A percentile compares a stretch with the other conserved stretches of the same genome.
These are phyloP conservation scores for Urocolius indicus DNA, from an alignment of 2,113 vertebrate species.

Conservation along the genomic window DNA sequence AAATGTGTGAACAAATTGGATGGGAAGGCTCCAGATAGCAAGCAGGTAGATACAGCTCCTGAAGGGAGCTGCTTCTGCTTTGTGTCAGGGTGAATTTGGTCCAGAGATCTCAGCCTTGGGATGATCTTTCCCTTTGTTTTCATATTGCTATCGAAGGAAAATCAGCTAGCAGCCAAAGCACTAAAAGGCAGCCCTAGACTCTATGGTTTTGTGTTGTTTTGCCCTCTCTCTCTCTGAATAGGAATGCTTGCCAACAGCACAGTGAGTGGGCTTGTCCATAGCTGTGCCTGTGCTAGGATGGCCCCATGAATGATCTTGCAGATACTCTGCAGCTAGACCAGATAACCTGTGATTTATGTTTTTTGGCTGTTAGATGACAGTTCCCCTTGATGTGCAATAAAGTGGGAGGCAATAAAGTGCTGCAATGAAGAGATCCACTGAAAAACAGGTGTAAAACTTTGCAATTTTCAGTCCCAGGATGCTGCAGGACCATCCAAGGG, in stretches of 20 bases:
- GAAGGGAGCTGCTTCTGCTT: background rate
- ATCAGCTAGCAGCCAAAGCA: background rate
- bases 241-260: background rate
- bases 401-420: background rate
- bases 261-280: accelerated
- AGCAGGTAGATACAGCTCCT: background rate
- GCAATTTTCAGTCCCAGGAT: background rate
- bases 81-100: background rate
- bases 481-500: background rate
- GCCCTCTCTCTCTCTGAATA: background rate
- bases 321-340: background rate
- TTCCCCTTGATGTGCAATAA: background rate
- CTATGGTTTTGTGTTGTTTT: background rate
- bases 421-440: background rate
- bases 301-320: background rate
- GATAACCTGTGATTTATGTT: accelerated
- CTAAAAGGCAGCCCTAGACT: background rate
- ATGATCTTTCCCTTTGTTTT: background rate
- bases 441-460: background rate
- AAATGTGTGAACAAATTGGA: background rate
- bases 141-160: background rate
- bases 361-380: background rate
- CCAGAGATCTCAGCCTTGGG: background rate
- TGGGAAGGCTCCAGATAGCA: background rate
- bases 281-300: background rate